A percentile compares a stretch with the other conserved stretches of the same genome.
Conservation (phyloP, 2,113 vertebrate genomes). For the Lophochroa leadbeateri region DNA sequence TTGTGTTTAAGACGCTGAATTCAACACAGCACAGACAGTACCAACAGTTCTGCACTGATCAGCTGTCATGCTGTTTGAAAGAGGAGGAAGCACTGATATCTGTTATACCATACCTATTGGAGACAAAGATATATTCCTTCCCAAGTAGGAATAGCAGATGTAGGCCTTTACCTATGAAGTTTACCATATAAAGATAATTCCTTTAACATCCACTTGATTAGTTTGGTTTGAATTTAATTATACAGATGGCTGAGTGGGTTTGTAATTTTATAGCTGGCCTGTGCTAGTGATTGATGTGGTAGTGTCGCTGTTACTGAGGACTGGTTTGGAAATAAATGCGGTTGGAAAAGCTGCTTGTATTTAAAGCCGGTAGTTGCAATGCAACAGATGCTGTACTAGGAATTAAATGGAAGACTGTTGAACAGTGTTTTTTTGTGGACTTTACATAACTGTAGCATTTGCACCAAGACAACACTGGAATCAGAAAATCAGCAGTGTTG, state of each 20-base stretch:
- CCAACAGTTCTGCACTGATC: not conserved
- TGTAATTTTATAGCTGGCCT: conserved; percentile 50
- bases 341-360: conserved; percentile 11
- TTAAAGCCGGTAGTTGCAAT: not conserved
- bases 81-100: not conserved
- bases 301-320: conserved; percentile 13
- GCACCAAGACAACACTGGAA: not conserved
- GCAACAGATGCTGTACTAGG: not conserved
- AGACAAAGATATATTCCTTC: not conserved
- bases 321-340: conserved; percentile 10
- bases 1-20: not conserved
- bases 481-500: not conserved
- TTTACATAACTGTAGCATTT: not conserved
- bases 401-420: not conserved
- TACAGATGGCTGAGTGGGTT: conserved; percentile 13
- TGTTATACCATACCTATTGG: not conserved
- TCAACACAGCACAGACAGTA: not conserved
- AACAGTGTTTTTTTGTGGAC: not conserved
- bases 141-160: not conserved
- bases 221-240: conserved; percentile 43
- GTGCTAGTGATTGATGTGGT: conserved; percentile 42
- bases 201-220: conserved; percentile 26
- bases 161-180: not conserved
- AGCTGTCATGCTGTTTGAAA: not conserved
- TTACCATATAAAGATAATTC: conserved; percentile 9